A percentile compares a stretch with the other conserved stretches of the same genome.
phyloP scores from a whole-genome alignment of 92 coral and sea anemone species.

The Phenganax subtilis region DNA sequence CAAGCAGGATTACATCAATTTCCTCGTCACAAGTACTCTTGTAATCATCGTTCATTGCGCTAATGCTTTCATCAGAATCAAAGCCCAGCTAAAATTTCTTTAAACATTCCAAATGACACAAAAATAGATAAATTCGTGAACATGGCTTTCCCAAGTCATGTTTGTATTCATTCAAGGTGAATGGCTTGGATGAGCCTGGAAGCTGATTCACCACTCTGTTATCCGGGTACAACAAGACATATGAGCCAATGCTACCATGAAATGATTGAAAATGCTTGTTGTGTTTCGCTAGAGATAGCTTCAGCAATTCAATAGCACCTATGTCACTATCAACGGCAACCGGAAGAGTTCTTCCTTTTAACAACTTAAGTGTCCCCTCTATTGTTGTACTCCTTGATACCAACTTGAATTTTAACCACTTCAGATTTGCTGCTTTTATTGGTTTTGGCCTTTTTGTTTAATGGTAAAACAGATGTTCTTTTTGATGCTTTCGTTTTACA shows the following conservation, averaged over 20 bases:
- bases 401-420: slow-evolving; percentile 15
- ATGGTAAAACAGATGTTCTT: slow-evolving; percentile 3
- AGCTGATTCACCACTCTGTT: not conserved
- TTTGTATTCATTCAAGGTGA: slow-evolving; percentile 6
- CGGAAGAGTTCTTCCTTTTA: slow-evolving; percentile 20
- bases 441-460: not conserved
- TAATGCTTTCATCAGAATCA: not conserved
- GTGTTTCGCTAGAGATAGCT: slow-evolving; percentile 4
- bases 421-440: not conserved
- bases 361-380: not conserved
- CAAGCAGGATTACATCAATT: too few relatives aligned
- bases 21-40: too few relatives aligned
- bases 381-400: not conserved
- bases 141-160: slow-evolving; percentile 11
- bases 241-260: not conserved
- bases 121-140: not conserved
- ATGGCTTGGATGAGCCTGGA: not conserved
- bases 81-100: not conserved
- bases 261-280: slow-evolving; percentile 14
- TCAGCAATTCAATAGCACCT: slow-evolving; percentile 1
- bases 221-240: not conserved
- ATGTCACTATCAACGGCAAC: slow-evolving; percentile 2
- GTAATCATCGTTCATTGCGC: too few relatives aligned
- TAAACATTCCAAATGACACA: slow-evolving; percentile 1
- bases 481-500: slow-evolving; percentile 12